Base-by-base conservation (phyloP, 2,888 invertebrate species). In the Melanostoma scalare region DNA sequence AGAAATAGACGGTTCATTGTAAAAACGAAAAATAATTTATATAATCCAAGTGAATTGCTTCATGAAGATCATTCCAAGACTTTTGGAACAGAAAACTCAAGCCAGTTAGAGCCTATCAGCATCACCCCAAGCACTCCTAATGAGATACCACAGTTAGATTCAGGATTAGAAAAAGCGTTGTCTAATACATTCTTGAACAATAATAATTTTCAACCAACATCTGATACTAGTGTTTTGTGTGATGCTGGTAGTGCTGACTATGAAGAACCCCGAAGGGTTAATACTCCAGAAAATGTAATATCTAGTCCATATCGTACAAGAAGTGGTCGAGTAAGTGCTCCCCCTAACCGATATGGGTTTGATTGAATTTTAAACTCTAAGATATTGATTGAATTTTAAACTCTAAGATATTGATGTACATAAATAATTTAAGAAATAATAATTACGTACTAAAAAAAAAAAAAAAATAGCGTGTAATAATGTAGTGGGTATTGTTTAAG, bases 21-120 rank as follows among this genome's bases (percentile, higher is more conserved):
- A 30, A 72, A 50, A 60, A 72, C 60, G n/a, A 52, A 60, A 42
- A 72, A 72, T 60, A 52, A 61, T 42, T 31, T 60, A 2, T 38
- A 38, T 40, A 58, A 40, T 8, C 38, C 38, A 20, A 38, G 55
- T 38, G 38, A 55, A 10, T 38, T 38, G 5, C 2, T 56, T 3
- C 38, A 6, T 9, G 56, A 56, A 38, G 56, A 56, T 33, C 35
- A 53, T 10, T n/a, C 35, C 3, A 56, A 38, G 36, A 40, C 56
- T 40, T 58, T 58, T 30, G 42, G 1, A 40, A 10, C 8, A 40
- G 40, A 31, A 9, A 4, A 58, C 10, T 20, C 30, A 6, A 58
- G 38, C 38, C 30, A 40, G 40, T 40, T 53, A 10, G 35, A 35
- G 35, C 35, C 40, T 58, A 40, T 58, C 40, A 58, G 30, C 58